A percentile compares a stretch with the other conserved stretches of the same genome.
Evolutionary conservation across 2,797 vertebrate genomes (phyloP).

Genomic region (Silurus lanzhouensis): DNA sequence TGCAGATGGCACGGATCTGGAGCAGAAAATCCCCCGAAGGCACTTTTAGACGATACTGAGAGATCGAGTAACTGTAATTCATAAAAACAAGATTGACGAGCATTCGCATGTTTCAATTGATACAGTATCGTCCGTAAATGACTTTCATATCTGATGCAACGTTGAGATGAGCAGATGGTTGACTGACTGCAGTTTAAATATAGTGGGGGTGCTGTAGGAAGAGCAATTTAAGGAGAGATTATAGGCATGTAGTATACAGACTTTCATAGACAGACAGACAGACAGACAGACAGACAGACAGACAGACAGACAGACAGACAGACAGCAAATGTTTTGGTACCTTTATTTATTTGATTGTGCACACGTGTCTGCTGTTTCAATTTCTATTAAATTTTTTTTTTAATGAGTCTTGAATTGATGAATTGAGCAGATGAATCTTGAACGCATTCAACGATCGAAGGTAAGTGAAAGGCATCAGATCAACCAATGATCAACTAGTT

Average conservation of each 20-base stretch:
- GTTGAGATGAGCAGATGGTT: conserved; percentile 36
- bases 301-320: too few species aligned
- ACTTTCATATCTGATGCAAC: conserved; percentile 39
- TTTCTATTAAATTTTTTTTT: too few species aligned
- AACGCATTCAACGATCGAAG: too few species aligned
- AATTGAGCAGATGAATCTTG: too few species aligned
- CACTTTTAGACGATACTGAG: conserved; percentile 33
- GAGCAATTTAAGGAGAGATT: conserved; percentile 20
- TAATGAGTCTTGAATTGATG: too few species aligned
- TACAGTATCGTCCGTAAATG: conserved; percentile 23
- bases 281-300: too few species aligned
- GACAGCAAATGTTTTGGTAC: too few species aligned
- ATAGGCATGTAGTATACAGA: not conserved
- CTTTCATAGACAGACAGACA: too few species aligned
- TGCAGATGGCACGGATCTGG: conserved; percentile 29
- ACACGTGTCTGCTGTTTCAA: too few species aligned
- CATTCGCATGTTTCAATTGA: not conserved
- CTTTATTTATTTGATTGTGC: too few species aligned
- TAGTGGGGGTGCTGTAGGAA: conserved; percentile 24
- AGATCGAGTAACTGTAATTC: conserved; percentile 45
- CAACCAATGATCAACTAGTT: too few species aligned
- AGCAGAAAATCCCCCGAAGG: conserved; percentile 20
- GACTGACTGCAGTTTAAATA: conserved; percentile 31
- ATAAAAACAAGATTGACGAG: not conserved
- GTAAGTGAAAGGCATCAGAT: too few species aligned